Percentiles rank a stretch among this genome's conserved stretches.
phyloP scores from a whole-genome alignment of 2,888 invertebrate genomes.

The Drosophila lutescens region DNA sequence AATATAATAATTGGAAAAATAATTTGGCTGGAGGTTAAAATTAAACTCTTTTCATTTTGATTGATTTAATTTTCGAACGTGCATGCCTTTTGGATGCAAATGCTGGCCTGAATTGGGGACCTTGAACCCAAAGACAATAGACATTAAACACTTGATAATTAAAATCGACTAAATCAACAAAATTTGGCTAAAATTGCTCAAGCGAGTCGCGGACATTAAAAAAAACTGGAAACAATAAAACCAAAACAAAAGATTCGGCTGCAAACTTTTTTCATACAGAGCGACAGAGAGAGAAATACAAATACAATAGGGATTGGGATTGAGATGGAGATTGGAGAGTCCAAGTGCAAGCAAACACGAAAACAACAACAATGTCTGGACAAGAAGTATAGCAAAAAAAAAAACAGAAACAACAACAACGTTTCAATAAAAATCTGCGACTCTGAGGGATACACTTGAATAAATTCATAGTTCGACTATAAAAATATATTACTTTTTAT shows the following conservation, averaged over 20 bases:
- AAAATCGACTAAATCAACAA: conserved; percentile 20
- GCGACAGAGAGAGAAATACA: conserved; percentile 7
- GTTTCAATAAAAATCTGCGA: conserved; percentile 40
- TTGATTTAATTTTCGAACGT: conserved; percentile 33
- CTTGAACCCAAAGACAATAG: conserved; percentile 38
- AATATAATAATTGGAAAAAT: background rate
- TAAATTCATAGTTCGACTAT: too few species aligned
- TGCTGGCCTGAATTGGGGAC: conserved; percentile 32
- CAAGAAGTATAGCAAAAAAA: conserved; percentile 15
- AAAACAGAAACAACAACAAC: background rate
- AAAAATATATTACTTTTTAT: too few species aligned
- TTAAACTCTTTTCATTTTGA: conserved; percentile 21
- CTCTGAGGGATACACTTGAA: conserved; percentile 18
- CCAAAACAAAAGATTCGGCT: conserved; percentile 14
- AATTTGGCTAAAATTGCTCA: conserved; percentile 25
- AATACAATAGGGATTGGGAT: conserved; percentile 35
- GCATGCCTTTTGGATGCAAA: conserved; percentile 11
- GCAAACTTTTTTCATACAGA: background rate
- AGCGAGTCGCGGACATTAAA: conserved; percentile 20
- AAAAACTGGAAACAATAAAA: conserved; percentile 24
- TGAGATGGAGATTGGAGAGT: background rate
- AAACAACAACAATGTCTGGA: conserved; percentile 29
- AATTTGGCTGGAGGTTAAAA: conserved; percentile 10
- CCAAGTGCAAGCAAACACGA: conserved; percentile 57
- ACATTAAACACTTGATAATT: conserved; percentile 40